Evolutionary conservation across 2,888 invertebrate species (phyloP), one percentile per base, ranked within the genome.

Genomic region (Malachius bipustulatus): DNA sequence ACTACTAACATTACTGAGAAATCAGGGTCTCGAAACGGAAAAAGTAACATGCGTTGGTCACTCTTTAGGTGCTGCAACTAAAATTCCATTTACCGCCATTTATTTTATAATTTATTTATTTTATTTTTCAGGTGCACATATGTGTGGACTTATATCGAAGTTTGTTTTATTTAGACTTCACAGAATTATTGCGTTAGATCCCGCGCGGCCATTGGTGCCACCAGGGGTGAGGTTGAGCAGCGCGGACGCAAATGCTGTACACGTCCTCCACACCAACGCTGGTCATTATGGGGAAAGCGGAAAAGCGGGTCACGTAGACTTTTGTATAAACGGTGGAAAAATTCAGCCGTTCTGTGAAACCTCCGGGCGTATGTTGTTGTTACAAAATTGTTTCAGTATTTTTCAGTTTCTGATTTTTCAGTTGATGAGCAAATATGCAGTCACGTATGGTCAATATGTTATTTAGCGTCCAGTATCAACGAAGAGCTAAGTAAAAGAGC

Each of bases 381-480:
- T 19, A 8, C 6, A 19, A 19, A 19, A 8, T 6, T 19, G 6
- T 8, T n/a, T 19, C 24, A 19, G 6, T n/a, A 19, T 19, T 8
- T 19, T 19, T 19, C 6, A 19, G n/a, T 19, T 30, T 36, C 33
- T 34, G 35, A 24, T 24, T 45, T 55, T 54, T 9, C 55, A 77
- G 60, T 60, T 47, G 77, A 80, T 53, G 73, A 71, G 44, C 77
- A 81, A 33, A 63, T 84, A 1, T 84, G 83, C 63, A 82, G 82
- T 54, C 83, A 84, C 61, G 77, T 82, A 47, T 81, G 82, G 77
- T 71, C 77, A 3, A 73, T 83, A 44, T 84, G 83, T 59, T 83
- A 77, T 61, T 75, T 82, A 67, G 82, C 83, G 1, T 80, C 82
- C 60, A 81, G 79, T 48, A 59, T 84, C 49, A 74, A 77, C 59